phyloP scores from a whole-genome alignment of 2,888 invertebrate species.

The Coelopa pilipes region DNA sequence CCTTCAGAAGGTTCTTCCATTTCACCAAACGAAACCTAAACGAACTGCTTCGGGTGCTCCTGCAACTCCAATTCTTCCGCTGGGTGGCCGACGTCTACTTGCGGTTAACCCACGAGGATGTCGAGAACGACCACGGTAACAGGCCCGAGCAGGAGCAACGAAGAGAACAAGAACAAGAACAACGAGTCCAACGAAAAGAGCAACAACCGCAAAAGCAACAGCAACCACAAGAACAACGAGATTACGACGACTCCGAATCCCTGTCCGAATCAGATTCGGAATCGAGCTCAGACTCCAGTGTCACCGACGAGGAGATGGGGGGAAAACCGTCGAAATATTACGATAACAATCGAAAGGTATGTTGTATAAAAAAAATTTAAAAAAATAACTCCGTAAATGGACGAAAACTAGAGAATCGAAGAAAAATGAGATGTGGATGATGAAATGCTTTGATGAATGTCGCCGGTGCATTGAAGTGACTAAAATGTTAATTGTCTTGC shows the following conservation, averaged over 20 bases:
- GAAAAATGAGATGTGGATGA: not conserved
- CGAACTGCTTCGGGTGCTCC: slow-evolving; percentile 47
- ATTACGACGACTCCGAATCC: not conserved
- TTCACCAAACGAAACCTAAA: slow-evolving; percentile 43
- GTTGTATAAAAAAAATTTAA: not conserved
- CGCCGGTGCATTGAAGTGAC: slow-evolving; percentile 1
- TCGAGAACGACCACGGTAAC: slow-evolving; percentile 9
- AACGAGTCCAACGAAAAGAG: not conserved
- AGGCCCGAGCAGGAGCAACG: slow-evolving; percentile 1
- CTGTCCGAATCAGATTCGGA: not conserved
- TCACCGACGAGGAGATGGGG: not conserved
- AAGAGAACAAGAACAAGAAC: not conserved
- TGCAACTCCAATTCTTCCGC: slow-evolving; percentile 53
- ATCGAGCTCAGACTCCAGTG: not conserved
- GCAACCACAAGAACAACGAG: not conserved
- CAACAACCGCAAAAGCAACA: not conserved
- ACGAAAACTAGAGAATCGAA: not conserved
- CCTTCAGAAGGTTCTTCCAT: slow-evolving; percentile 47
- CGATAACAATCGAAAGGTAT: not conserved
- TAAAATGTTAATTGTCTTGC: not conserved
- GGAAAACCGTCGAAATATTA: not conserved
- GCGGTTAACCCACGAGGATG: slow-evolving; percentile 43
- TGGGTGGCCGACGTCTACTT: slow-evolving; percentile 52
- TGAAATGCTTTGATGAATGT: not conserved
- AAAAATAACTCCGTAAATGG: not conserved